phyloP scores from a whole-genome alignment of 1,140 invertebrate species.

The Triops longicaudatus region DNA sequence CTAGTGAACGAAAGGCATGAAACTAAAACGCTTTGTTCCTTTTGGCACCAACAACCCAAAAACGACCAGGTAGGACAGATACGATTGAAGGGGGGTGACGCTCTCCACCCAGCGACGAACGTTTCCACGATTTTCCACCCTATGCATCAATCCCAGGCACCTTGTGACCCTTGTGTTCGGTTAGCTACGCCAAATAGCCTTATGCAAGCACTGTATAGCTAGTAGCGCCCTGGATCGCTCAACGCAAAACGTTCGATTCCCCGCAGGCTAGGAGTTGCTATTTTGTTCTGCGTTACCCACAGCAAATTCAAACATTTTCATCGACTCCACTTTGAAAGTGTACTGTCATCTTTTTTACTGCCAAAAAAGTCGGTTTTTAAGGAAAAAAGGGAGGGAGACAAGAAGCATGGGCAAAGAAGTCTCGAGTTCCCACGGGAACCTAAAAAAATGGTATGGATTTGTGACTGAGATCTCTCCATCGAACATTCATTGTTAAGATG shows the following conservation, averaged over 20 bases:
- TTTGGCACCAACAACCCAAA: neutral
- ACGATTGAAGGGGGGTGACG: neutral
- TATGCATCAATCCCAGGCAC: too few relatives aligned
- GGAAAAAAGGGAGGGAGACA: neutral
- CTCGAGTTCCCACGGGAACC: neutral
- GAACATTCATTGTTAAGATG: neutral
- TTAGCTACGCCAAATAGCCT: too few relatives aligned
- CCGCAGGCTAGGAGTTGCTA: too few relatives aligned
- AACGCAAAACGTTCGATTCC: too few relatives aligned
- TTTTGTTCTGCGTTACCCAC: too few relatives aligned
- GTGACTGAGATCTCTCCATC: neutral
- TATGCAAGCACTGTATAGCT: too few relatives aligned
- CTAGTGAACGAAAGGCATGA: neutral
- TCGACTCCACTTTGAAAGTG: too few relatives aligned
- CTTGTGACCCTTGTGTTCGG: too few relatives aligned
- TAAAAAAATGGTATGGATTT: neutral
- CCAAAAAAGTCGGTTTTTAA: too few relatives aligned
- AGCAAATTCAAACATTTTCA: too few relatives aligned
- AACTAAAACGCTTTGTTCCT: neutral
- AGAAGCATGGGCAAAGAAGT: neutral
- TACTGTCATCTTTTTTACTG: too few relatives aligned
- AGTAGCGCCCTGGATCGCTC: too few relatives aligned
- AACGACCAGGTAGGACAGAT: constrained; percentile 4
- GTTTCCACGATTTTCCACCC: neutral
- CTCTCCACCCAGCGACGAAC: neutral